phyloP scores from a whole-genome alignment of 53 echinoderm and acorn worm genomes.

The Luidia sarsii region DNA sequence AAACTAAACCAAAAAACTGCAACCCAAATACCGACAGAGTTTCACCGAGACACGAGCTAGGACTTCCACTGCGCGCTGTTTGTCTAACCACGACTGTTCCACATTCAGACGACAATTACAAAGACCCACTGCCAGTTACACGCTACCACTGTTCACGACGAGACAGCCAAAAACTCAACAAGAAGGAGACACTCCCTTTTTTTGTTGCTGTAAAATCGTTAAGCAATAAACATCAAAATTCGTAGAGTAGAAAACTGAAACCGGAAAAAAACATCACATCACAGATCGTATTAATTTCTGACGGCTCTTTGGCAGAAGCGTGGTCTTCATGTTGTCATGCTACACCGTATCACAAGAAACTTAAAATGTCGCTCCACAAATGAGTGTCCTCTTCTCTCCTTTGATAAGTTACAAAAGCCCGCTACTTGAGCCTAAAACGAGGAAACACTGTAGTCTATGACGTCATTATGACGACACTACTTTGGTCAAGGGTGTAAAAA shows the following conservation, averaged over 20 bases:
- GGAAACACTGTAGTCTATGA: slow-evolving; percentile 42
- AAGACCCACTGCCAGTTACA: slow-evolving; percentile 18
- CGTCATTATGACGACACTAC: slow-evolving; percentile 52
- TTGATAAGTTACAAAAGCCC: slow-evolving; percentile 27
- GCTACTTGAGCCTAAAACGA: slow-evolving; percentile 45
- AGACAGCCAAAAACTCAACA: slow-evolving; percentile 35
- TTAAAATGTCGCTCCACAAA: slow-evolving; percentile 23
- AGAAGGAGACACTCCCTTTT: slow-evolving; percentile 44
- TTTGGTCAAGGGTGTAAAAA: slow-evolving; percentile 62
- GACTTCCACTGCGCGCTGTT: too few relatives aligned
- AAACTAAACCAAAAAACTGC: slow-evolving; percentile 1
- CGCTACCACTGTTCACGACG: too few relatives aligned
- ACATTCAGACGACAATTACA: slow-evolving; percentile 30
- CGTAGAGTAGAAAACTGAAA: slow-evolving; percentile 47
- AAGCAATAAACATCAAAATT: slow-evolving; percentile 58
- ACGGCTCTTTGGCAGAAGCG: slow-evolving; percentile 57
- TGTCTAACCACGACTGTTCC: slow-evolving; percentile 12
- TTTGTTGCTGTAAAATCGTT: slow-evolving; percentile 54
- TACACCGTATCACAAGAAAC: slow-evolving; percentile 49
- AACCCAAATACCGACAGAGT: too few relatives aligned
- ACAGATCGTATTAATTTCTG: slow-evolving; percentile 5
- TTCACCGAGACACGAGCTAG: not conserved
- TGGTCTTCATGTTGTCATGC: slow-evolving; percentile 18
- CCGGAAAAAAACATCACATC: slow-evolving; percentile 30
- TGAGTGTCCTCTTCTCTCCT: too few relatives aligned